Evolutionary conservation across 1,140 invertebrate genomes (phyloP).

Genomic region (Bombus confusus): DNA sequence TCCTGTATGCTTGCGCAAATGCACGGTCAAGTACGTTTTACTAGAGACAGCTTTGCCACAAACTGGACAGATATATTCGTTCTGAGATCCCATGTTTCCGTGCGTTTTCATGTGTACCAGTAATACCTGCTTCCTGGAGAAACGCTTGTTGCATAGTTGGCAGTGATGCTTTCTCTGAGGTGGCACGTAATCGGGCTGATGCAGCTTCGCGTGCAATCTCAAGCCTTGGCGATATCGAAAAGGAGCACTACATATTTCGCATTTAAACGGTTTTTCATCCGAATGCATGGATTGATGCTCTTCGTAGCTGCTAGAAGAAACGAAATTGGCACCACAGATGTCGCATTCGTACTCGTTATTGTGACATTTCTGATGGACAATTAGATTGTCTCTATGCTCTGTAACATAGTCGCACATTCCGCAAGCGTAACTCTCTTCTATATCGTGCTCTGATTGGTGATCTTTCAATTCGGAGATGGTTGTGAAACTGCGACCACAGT

Average conservation of each 20-base stretch:
- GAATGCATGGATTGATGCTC: constrained; percentile 75
- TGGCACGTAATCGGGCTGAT: constrained; percentile 81
- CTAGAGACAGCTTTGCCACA: constrained; percentile 88
- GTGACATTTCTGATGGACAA: constrained; percentile 76
- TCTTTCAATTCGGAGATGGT: constrained; percentile 66
- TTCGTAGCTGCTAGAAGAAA: constrained; percentile 74
- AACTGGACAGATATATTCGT: constrained; percentile 86
- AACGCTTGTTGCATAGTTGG: constrained; percentile 80
- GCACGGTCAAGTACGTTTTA: constrained; percentile 92
- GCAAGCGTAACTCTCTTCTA: constrained; percentile 72
- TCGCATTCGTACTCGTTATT: constrained; percentile 85
- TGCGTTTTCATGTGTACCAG: constrained; percentile 80
- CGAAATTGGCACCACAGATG: constrained; percentile 85
- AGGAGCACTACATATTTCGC: constrained; percentile 81
- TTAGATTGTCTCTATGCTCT: constrained; percentile 73
- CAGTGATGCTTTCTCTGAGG: constrained; percentile 81
- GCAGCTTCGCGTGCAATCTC: constrained; percentile 82
- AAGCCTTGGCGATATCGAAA: constrained; percentile 82
- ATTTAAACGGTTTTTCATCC: constrained; percentile 79
- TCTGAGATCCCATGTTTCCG: constrained; percentile 74
- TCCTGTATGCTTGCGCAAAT: constrained; percentile 88
- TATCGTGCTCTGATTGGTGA: constrained; percentile 71
- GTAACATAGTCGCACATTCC: constrained; percentile 76
- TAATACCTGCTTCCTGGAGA: constrained; percentile 80
- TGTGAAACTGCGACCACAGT: constrained; percentile 75